These are phyloP conservation scores for Nebria salina DNA, from an alignment of 2,888 invertebrate species.

Conservation along the genomic window DNA sequence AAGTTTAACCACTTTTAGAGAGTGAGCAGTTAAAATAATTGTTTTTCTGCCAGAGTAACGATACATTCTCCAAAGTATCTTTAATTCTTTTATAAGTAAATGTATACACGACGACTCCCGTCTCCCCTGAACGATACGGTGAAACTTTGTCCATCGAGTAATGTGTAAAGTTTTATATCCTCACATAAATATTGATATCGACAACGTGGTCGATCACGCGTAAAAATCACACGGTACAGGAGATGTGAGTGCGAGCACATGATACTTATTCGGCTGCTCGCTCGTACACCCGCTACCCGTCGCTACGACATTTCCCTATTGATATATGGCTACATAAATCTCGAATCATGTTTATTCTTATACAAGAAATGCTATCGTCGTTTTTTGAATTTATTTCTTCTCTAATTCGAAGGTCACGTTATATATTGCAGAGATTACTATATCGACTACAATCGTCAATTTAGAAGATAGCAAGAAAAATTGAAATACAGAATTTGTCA, in stretches of 20 bases:
- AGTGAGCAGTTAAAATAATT: background rate
- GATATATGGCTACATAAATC: conserved; percentile 41
- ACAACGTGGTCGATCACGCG: conserved; percentile 51
- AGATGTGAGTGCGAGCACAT: conserved; percentile 2
- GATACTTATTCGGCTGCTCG: background rate
- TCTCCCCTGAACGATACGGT: background rate
- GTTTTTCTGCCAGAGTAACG: conserved; percentile 7
- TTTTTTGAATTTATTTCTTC: conserved; percentile 8
- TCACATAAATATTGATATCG: conserved; percentile 53
- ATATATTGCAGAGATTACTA: background rate
- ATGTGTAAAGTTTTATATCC: conserved; percentile 53
- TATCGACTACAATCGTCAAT: background rate
- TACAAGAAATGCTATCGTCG: conserved; percentile 13
- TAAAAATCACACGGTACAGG: conserved; percentile 42
- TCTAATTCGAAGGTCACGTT: conserved; percentile 12
- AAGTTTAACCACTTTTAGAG: too few species aligned
- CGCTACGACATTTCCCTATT: conserved; percentile 25
- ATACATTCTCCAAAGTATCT: conserved; percentile 36
- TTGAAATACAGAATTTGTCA: background rate
- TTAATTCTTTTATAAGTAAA: conserved; percentile 38
- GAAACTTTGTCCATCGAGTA: conserved; percentile 49
- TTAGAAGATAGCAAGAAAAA: background rate
- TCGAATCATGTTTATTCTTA: conserved; percentile 18
- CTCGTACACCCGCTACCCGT: background rate
- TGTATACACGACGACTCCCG: conserved; percentile 20